Percentiles rank a stretch among this genome's conserved stretches.
Conservation (phyloP, 2,888 invertebrate genomes). For the Drosophila parthenogenetica region DNA sequence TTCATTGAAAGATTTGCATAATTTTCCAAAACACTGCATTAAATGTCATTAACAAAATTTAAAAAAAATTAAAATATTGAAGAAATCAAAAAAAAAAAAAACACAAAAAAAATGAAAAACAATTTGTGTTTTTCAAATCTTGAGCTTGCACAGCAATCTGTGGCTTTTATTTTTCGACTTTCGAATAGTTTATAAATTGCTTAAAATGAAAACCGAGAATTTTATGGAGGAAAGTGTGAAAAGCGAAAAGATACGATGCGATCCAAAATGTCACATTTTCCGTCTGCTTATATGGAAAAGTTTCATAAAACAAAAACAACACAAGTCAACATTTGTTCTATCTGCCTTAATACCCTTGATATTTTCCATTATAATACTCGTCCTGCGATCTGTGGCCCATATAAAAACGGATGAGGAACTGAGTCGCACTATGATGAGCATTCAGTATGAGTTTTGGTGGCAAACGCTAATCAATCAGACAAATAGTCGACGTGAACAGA, state of each 20-base stretch:
- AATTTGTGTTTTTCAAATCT: neutral
- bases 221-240: neutral
- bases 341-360: conserved; percentile 28
- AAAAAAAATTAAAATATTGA: no score
- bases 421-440: neutral
- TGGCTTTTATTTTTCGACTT: conserved; percentile 15
- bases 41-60: no score
- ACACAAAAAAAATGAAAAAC: neutral
- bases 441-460: conserved; percentile 39
- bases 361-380: conserved; percentile 30
- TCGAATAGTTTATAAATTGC: neutral
- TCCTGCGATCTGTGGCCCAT: neutral
- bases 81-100: neutral
- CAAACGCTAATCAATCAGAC: conserved; percentile 17
- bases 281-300: conserved; percentile 29
- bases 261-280: conserved; percentile 13
- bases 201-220: neutral
- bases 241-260: conserved; percentile 13
- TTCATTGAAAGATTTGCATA: neutral
- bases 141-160: conserved; percentile 24
- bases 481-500: conserved; percentile 8
- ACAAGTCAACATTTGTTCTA: conserved; percentile 18
- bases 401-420: neutral
- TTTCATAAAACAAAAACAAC: conserved; percentile 20
- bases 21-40: no score